These are phyloP conservation scores for Brachionus angularis DNA, from an alignment of 1,140 invertebrate genomes.

Conservation along the genomic window DNA sequence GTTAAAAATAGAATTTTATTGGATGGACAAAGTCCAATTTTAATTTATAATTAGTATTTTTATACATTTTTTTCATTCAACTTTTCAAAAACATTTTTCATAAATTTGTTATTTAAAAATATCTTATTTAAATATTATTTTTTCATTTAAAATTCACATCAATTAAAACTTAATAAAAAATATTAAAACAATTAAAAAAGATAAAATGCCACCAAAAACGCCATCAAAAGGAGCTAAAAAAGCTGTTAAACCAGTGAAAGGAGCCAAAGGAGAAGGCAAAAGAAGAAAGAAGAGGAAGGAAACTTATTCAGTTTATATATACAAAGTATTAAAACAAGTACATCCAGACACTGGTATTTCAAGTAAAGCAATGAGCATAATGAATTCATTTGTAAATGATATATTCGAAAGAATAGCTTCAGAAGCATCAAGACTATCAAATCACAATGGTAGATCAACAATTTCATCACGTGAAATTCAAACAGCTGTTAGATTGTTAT, in stretches of 20 bases:
- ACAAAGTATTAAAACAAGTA: slow-evolving; percentile 69
- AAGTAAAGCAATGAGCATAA: slow-evolving; percentile 54
- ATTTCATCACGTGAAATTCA: slow-evolving; percentile 64
- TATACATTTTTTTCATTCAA: no score
- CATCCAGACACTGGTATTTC: slow-evolving; percentile 68
- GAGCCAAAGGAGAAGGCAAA: no score
- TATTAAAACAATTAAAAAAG: no score
- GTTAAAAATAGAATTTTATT: no score
- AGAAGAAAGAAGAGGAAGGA: no score
- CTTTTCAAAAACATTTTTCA: no score
- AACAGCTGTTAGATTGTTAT: slow-evolving; percentile 63
- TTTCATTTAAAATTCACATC: neutral
- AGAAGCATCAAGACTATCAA: slow-evolving; percentile 52
- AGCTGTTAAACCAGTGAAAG: no score
- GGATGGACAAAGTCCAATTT: no score
- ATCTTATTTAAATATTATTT: no score
- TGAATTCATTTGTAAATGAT: slow-evolving; percentile 58
- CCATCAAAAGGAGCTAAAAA: no score
- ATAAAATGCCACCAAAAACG: neutral
- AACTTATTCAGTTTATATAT: slow-evolving; percentile 70
- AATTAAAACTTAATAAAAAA: neutral
- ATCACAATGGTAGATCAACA: slow-evolving; percentile 56
- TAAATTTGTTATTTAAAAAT: no score
- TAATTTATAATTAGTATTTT: no score
- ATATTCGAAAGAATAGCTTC: slow-evolving; percentile 58